These are phyloP conservation scores for Ophiodon elongatus DNA, from an alignment of 2,113 vertebrate genomes.

Conservation along the genomic window DNA sequence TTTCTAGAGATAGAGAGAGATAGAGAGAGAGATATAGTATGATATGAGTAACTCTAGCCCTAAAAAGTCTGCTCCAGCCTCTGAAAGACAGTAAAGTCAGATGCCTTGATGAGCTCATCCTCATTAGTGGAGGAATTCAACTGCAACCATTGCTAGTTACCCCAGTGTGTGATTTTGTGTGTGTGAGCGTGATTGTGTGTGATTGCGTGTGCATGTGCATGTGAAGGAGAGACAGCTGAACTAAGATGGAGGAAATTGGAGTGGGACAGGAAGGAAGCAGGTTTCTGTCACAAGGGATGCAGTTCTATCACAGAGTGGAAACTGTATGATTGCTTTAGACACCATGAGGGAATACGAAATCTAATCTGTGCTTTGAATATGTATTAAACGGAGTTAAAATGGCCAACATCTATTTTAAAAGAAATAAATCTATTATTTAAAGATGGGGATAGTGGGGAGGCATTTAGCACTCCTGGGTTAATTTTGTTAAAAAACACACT, in stretches of 20 bases:
- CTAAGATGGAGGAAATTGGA: conserved; percentile 64
- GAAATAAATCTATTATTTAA: conserved; percentile 11
- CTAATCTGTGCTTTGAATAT: conserved; percentile 58
- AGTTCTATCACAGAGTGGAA: conserved; percentile 54
- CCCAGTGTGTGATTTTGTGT: background rate
- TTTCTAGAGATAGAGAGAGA: too few species aligned
- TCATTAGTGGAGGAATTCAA: conserved; percentile 68
- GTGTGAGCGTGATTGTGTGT: background rate
- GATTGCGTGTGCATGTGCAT: background rate
- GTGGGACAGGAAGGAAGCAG: conserved; percentile 50
- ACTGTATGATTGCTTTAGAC: conserved; percentile 73
- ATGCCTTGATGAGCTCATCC: conserved; percentile 64
- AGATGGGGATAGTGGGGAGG: background rate
- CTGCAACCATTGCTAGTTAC: conserved; percentile 51
- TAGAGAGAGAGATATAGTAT: too few species aligned
- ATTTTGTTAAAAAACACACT: background rate
- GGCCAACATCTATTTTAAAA: conserved; percentile 19
- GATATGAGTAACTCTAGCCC: background rate
- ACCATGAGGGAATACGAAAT: conserved; percentile 57
- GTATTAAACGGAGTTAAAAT: conserved; percentile 30
- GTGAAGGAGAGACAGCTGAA: conserved; percentile 37
- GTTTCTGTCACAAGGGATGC: conserved; percentile 62
- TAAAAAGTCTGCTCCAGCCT: background rate
- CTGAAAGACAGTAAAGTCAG: background rate
- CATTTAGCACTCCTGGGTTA: background rate